phyloP scores from a whole-genome alignment of 2,113 vertebrate genomes.

The Oryzias celebensis region DNA sequence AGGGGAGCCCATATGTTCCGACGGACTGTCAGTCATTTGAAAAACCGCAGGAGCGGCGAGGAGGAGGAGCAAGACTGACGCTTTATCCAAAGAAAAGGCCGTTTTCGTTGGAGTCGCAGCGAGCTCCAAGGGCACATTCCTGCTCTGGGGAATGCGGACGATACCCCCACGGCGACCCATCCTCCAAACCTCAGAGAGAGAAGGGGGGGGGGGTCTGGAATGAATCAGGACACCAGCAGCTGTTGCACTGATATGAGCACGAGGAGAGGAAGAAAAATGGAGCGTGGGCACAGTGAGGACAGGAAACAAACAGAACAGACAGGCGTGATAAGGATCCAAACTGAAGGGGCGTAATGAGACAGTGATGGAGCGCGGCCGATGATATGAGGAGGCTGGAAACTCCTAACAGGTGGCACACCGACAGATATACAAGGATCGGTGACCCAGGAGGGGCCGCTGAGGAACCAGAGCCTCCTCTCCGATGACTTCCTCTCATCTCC shows the following conservation, averaged over 20 bases:
- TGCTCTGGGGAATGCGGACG: constrained; percentile 45
- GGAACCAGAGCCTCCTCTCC: constrained; percentile 41
- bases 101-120: constrained; percentile 26
- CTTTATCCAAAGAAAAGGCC: background rate
- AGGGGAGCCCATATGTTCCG: constrained; percentile 26
- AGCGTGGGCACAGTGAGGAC: background rate
- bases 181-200: constrained; percentile 11
- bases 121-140: constrained; percentile 56
- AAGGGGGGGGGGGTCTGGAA: constrained; percentile 21
- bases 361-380: constrained; percentile 10
- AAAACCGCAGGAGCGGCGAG: constrained; percentile 12
- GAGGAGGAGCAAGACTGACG: background rate
- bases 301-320: constrained; percentile 19
- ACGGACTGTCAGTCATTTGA: constrained; percentile 43
- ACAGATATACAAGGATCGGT: constrained; percentile 27
- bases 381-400: constrained; percentile 18
- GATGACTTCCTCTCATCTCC: constrained; percentile 28
- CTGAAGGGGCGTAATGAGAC: background rate
- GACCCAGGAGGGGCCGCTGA: constrained; percentile 37
- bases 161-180: constrained; percentile 37
- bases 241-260: constrained; percentile 33
- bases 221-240: constrained; percentile 38
- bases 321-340: constrained; percentile 5
- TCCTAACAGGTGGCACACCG: constrained; percentile 54
- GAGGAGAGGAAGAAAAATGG: constrained; percentile 23